Percentiles rank a stretch among this genome's conserved stretches.
These are phyloP conservation scores for Agonopterix arenella DNA, from an alignment of 2,888 invertebrate genomes.

Conservation along the genomic window DNA sequence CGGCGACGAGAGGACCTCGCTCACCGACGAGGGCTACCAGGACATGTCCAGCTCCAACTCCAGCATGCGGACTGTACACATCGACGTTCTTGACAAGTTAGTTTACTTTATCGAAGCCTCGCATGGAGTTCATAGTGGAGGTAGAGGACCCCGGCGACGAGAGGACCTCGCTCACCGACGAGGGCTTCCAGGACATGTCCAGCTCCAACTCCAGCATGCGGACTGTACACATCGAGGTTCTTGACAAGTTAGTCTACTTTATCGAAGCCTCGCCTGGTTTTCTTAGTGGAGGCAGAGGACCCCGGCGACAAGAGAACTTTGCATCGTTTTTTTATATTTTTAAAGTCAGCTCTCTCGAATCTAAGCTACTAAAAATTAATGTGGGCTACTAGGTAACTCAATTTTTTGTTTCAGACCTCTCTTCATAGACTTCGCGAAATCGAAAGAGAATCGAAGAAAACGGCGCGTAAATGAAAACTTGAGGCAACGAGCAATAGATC, in stretches of 20 bases:
- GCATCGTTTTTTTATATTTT: too few relatives aligned
- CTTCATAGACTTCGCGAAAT: constrained; percentile 59
- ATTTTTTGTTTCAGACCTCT: constrained; percentile 39
- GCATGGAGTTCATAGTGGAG: constrained; percentile 18
- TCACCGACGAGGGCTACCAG: constrained; percentile 64
- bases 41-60: constrained; percentile 58
- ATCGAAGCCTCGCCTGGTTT: too few relatives aligned
- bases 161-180: too few relatives aligned
- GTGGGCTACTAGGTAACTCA: too few relatives aligned
- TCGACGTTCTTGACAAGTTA: constrained; percentile 48
- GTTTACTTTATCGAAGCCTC: not conserved
- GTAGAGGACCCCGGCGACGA: constrained; percentile 23
- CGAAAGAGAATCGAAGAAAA: constrained; percentile 48
- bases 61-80: constrained; percentile 44
- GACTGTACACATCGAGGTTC: constrained; percentile 40
- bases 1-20: constrained; percentile 33
- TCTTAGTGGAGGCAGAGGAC: too few relatives aligned
- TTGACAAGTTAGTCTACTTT: constrained; percentile 41
- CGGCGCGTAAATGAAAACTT: constrained; percentile 38
- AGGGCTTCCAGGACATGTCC: constrained; percentile 12
- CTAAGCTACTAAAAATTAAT: too few relatives aligned
- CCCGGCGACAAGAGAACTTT: too few relatives aligned
- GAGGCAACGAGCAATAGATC: constrained; percentile 53
- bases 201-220: constrained; percentile 49
- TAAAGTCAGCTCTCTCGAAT: too few relatives aligned